Percentiles rank a stretch among this genome's conserved stretches.
phyloP scores from a whole-genome alignment of 2,113 vertebrate species.

The Falco punctatus region DNA sequence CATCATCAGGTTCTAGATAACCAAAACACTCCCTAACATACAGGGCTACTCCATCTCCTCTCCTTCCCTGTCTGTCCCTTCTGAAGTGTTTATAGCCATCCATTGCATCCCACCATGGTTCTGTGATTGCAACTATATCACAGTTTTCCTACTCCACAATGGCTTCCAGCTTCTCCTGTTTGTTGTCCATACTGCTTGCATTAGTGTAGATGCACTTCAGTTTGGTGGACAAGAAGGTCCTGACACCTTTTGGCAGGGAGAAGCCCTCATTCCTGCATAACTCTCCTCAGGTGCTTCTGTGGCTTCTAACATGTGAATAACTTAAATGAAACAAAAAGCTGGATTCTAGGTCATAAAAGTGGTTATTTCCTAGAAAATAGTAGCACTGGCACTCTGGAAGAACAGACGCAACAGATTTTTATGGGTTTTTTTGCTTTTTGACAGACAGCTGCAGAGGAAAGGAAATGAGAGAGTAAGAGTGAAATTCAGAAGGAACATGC shows the following conservation, averaged over 20 bases:
- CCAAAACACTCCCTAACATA: too few species aligned
- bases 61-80: too few species aligned
- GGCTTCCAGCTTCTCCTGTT: neutral
- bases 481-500: neutral
- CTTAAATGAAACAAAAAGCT: neutral
- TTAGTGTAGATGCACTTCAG: neutral
- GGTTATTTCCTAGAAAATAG: neutral
- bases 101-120: neutral
- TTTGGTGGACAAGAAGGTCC: too few species aligned
- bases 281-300: neutral
- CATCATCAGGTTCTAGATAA: too few species aligned
- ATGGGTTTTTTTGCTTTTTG: neutral
- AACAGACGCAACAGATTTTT: neutral
- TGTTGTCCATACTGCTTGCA: neutral
- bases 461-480: neutral
- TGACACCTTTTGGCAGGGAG: fast-evolving
- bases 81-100: too few species aligned
- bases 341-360: neutral
- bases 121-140: fast-evolving
- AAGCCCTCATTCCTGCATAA: neutral
- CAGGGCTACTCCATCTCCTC: too few species aligned
- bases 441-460: neutral
- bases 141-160: neutral
- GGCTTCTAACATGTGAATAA: neutral
- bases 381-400: neutral